Percentiles rank a stretch among this genome's conserved stretches.
These are phyloP conservation scores for Harlomillsia oculata DNA, from an alignment of 1,140 invertebrate species.

Conservation along the genomic window DNA sequence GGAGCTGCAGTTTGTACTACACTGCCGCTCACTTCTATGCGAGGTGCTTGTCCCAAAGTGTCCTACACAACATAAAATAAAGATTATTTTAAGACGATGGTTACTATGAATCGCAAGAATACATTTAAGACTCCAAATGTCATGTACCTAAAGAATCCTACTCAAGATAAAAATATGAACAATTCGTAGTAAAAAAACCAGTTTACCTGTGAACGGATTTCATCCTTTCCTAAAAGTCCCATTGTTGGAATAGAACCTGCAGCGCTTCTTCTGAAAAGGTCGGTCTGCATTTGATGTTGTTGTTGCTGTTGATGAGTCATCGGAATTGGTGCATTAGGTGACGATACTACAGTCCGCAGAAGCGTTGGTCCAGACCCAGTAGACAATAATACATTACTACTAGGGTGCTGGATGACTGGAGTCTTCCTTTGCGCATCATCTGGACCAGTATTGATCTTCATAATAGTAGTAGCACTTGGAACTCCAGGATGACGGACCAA, in stretches of 20 bases:
- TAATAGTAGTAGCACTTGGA: constrained; percentile 33
- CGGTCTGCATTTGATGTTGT: constrained; percentile 19
- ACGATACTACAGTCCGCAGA: constrained; percentile 10
- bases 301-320: constrained; percentile 25
- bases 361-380: constrained; percentile 1
- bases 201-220: constrained; percentile 2
- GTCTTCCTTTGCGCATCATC: constrained; percentile 21
- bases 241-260: not conserved
- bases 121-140: too few species aligned
- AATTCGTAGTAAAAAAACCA: not conserved
- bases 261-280: constrained; percentile 16
- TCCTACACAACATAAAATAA: constrained; percentile 4
- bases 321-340: constrained; percentile 4
- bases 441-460: constrained; percentile 24
- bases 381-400: constrained; percentile 15
- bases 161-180: constrained; percentile 3
- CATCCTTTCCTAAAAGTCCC: constrained; percentile 13
- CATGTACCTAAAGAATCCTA: too few species aligned
- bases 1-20: constrained; percentile 19
- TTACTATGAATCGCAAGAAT: too few species aligned
- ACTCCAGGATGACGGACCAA: constrained; percentile 30
- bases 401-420: constrained; percentile 17
- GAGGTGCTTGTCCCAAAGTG: constrained; percentile 18
- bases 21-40: constrained; percentile 26
- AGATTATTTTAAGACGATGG: not conserved